Base-by-base conservation (phyloP, 1,140 invertebrate genomes). In the Caerostris darwini region DNA sequence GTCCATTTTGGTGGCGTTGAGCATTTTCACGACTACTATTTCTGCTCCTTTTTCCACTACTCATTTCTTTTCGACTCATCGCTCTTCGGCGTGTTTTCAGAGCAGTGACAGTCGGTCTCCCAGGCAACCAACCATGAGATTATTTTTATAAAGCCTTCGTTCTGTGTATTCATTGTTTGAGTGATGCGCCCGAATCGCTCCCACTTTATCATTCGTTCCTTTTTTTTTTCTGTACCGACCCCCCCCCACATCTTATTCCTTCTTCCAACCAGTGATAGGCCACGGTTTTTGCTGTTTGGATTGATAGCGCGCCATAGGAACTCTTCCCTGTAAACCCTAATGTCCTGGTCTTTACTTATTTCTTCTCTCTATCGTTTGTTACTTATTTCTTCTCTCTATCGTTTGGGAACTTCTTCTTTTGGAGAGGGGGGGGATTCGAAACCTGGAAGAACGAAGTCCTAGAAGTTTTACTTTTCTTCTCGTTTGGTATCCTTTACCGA, bases 61-160 rank as follows among this genome's bases (percentile, higher is more conserved):
- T 83, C 56, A 92, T 85, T 85, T 17, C 90, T 92, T 85, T 85
- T 50, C 50, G 81, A 58, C 90, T 58, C 90, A 92, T 92, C 90
- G 90, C 81, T 85, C 90, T 85, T 64, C 82, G 90, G 90, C 59
- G 71, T 92, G 90, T 92, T 92, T 92, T 92, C 90, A 92, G 90
- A 92, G 7, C 81, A 64, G 56, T 85, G 90, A 92, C 90, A 92
- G 90, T 69, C 50, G 58, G 90, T 92, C 34, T 8, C 90, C 82
- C 56, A 67, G 77, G 90, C 10, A 82, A 92, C 90, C 90, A 61
- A 17, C 81, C 19, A n/a, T 34, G 61, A 92, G 90, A 92, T 92
- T 92, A 92, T 92, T 92, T 91, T 92, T 85, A 85, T 59, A 92
- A 92, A 85, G 19, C 90, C 50, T 57, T 81, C 61, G 12, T 56